Evolutionary conservation across 2,888 invertebrate species (phyloP), one percentile per base, ranked within the genome.

Genomic region (Drosophila incognita): DNA sequence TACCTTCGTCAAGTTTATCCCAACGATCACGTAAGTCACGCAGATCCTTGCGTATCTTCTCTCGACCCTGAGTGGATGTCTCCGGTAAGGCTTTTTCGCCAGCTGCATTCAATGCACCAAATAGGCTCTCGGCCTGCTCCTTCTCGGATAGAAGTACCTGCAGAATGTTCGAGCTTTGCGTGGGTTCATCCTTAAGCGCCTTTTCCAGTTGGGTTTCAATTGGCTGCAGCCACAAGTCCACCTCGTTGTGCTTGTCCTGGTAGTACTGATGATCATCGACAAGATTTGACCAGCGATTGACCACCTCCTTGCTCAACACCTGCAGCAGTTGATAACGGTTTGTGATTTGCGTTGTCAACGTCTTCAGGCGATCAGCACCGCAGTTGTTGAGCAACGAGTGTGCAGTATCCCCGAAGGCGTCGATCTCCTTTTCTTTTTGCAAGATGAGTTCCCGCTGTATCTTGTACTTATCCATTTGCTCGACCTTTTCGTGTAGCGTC

Each of bases 61-160:
- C 99, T 74, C 99, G 95, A 0, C 99, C 99, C 82, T 96, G 96
- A 0, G 98, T 96, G 13, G 98, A 97, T 3, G 98, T 99, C 92
- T 98, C 98, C 0, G 98, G 97, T 73, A 98, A 95, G n/a, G 99
- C 95, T 92, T 96, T 96, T 90, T 99, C 99, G 4, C 98, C 98
- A 0, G 96, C 95, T 4, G 96, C 94, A 18, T 96, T 96, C 24
- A 98, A 93, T 46, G 95, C 95, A 62, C 95, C 95, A 38, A 99
- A 94, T 83, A 97, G 95, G 84, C 96, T 96, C 83, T 97, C 96
- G 2, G 97, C 97, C 90, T 97, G 96, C 81, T 98, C 98, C 80
- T 96, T 95, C 91, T 98, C 98, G 13, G 96, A 94, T 57, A 96
- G 92, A 60, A 97, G 94, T 2, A 96, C 94, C 93, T 96, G 96